phyloP scores from a whole-genome alignment of 2,113 vertebrate genomes.

The Psilopogon haemacephalus region DNA sequence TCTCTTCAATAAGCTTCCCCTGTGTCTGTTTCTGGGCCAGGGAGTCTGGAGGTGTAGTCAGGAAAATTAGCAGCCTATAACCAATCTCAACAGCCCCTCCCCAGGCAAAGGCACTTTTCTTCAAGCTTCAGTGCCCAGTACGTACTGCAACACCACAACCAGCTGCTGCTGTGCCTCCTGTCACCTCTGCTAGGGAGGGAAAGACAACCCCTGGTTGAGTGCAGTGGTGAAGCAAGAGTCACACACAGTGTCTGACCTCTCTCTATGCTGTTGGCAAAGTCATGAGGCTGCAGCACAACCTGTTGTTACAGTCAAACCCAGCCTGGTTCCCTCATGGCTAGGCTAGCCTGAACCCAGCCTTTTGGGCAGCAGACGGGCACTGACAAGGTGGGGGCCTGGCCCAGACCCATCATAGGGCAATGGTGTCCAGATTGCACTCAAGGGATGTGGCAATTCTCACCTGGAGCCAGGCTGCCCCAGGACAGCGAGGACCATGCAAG shows the following conservation, averaged over 20 bases:
- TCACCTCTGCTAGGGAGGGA: rapidly evolving
- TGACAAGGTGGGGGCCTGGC: neutral
- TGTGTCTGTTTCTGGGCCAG: no score
- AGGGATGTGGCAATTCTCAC: neutral
- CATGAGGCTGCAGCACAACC: neutral
- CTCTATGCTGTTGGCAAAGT: neutral
- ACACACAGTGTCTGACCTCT: neutral
- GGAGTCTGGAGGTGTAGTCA: neutral
- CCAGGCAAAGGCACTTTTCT: neutral
- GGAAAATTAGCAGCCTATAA: neutral
- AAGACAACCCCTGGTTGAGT: neutral
- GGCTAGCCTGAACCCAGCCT: no score
- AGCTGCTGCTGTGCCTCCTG: neutral
- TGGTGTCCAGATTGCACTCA: rapidly evolving
- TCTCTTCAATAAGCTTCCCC: neutral
- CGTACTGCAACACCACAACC: rapidly evolving
- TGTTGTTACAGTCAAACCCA: neutral
- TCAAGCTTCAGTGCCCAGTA: neutral
- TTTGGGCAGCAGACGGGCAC: neutral
- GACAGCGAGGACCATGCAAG: neutral
- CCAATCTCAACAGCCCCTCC: neutral
- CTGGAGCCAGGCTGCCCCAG: neutral
- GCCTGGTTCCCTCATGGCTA: rapidly evolving
- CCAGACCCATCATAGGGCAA: rapidly evolving
- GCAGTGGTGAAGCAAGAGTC: rapidly evolving